Evolutionary conservation across 2,888 invertebrate species (phyloP), one percentile per base, ranked within the genome.

Genomic region (Chelonus formosanus): DNA sequence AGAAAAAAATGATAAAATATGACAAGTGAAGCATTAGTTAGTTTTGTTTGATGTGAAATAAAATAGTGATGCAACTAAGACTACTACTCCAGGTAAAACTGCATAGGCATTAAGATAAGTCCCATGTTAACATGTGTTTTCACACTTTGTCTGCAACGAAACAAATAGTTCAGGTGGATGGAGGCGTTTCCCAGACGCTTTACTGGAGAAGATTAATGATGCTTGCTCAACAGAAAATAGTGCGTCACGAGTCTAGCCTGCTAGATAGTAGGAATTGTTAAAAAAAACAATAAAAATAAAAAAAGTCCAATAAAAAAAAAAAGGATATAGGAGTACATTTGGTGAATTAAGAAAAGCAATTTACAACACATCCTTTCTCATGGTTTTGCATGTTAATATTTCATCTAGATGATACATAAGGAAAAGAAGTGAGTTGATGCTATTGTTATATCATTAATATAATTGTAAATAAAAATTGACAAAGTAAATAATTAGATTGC

Each of bases 61-160:
- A 44, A 7, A 20, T 31, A n/a, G 57, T 6, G 44, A 20, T 32
- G 7, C 20, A n/a, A 1, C 20, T 20, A 20, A 2, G 20, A 20
- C 20, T 20, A 20, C 20, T 6, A 35, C 10, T 2, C 43, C 32
- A 34, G 52, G 62, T 64, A 52, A 62, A 63, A 62, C 52, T 66
- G 65, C 56, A 62, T 47, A 36, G 35, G 52, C 63, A 31, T 62
- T 63, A 57, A 47, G 64, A 55, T 58, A 67, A 47, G 57, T 36
- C 57, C 56, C 63, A 43, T 65, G 69, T 72, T 65, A 70, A 71
- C 71, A 70, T 64, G 70, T 72, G 71, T 72, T 70, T 72, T 71
- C 67, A 69, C 69, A 71, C 70, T 66, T 72, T 67, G 72, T 70
- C 71, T 65, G 53, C 69, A 60, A 60, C 55, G 71, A 72, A 71